Evolutionary conservation across 2,888 invertebrate genomes (phyloP).

Genomic region (Microctonus aethiopoides): DNA sequence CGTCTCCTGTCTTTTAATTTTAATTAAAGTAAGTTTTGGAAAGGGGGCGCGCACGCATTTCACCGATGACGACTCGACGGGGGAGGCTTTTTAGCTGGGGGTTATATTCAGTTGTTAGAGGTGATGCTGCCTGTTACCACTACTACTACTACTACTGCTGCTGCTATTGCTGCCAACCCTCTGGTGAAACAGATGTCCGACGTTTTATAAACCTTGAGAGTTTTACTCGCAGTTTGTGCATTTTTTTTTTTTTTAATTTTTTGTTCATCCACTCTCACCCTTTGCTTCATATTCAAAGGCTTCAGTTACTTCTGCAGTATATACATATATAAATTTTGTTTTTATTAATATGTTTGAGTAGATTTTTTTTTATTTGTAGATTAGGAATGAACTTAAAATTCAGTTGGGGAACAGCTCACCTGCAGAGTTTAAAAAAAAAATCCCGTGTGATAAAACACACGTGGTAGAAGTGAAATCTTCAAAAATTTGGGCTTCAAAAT

Average conservation of each 20-base stretch:
- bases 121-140: slow-evolving; percentile 10
- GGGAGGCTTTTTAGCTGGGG: slow-evolving; percentile 6
- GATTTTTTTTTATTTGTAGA: too few species aligned
- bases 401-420: too few species aligned
- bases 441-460: too few species aligned
- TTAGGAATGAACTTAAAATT: too few species aligned
- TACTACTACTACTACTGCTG: too few species aligned
- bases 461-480: too few species aligned
- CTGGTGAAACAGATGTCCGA: slow-evolving; percentile 47
- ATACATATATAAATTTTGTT: too few species aligned
- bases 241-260: slow-evolving; percentile 1
- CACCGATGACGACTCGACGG: slow-evolving; percentile 36
- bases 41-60: slow-evolving; percentile 35
- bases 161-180: not conserved
- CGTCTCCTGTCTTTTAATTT: slow-evolving; percentile 64
- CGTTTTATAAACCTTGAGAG: slow-evolving; percentile 32
- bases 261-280: not conserved
- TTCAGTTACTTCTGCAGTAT: not conserved
- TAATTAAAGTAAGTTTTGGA: slow-evolving; percentile 61
- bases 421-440: too few species aligned
- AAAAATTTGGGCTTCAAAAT: too few species aligned
- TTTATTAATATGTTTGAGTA: too few species aligned
- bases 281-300: not conserved
- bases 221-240: slow-evolving; percentile 8
- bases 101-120: slow-evolving; percentile 28